Evolutionary conservation across 1,140 invertebrate genomes (phyloP), one percentile per base, ranked within the genome.

Genomic region (Eueides isabella): DNA sequence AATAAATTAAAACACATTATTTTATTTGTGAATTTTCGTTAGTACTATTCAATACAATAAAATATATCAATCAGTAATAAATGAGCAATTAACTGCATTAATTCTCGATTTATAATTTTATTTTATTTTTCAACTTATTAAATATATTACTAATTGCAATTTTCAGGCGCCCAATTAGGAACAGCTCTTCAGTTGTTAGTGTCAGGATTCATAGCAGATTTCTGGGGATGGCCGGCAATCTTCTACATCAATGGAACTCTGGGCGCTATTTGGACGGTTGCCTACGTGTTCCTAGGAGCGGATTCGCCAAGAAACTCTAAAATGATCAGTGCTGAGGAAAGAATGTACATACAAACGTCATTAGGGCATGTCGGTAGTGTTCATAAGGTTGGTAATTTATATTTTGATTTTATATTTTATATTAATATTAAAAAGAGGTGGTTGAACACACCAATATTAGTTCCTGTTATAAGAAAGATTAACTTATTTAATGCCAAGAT

Each of bases 201-300:
- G 9, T 85, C 90, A 0, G 90, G 90, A 0, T 92, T 85, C 64
- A 75, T 90, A 68, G 88, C 87, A 3, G 82, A 83, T 23, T 85
- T 76, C 2, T 90, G 89, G 33, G 96, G 96, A 11, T 97, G 96
- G 96, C 95, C 95, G 0, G 94, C 94, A 28, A 94, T 96, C 7
- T 97, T 97, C 85, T 97, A 97, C 77, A 80, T 95, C 0, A 96
- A 96, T 80, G 97, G 97, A 72, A 83, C 82, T 7, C 38, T 95
- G 0, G 92, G 95, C 0, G 74, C 95, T 0, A 2, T 94, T 0
- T 96, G 96, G 96, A 89, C 92, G 0, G 69, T 95, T 0, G 11
- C 93, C 0, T 97, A 96, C 87, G 86, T 94, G 7, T 85, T 94
- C 33, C 81, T 95, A 14, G 95, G 95, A 1, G 91, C 94, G 1